These are phyloP conservation scores for Pseudococcus longispinus DNA, from an alignment of 2,888 invertebrate species.

Conservation along the genomic window DNA sequence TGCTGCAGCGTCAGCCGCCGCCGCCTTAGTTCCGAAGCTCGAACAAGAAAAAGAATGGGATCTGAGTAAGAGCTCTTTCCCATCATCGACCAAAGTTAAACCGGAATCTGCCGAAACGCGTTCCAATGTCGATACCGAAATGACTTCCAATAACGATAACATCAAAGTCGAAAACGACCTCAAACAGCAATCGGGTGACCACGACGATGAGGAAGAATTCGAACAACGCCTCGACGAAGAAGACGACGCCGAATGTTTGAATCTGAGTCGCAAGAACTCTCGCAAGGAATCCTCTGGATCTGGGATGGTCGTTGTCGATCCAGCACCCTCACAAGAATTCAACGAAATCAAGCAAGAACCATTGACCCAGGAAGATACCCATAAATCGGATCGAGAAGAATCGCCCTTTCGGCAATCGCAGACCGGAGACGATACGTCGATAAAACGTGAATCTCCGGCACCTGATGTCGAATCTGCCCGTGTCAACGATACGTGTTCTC, in stretches of 20 bases:
- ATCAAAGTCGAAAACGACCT: slow-evolving; percentile 27
- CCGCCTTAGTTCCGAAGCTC: not conserved
- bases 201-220: not conserved
- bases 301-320: not conserved
- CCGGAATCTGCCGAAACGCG: not conserved
- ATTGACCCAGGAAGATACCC: slow-evolving; percentile 53
- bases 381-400: slow-evolving; percentile 62
- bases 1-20: not conserved
- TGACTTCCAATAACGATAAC: slow-evolving; percentile 51
- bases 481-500: not conserved
- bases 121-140: not conserved
- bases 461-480: not conserved
- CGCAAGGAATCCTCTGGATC: slow-evolving; percentile 42
- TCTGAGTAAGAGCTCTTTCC: slow-evolving; percentile 47
- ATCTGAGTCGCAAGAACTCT: slow-evolving; percentile 42
- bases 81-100: not conserved
- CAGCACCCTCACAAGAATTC: too few species aligned
- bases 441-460: slow-evolving; percentile 57
- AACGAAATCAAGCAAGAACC: slow-evolving; percentile 59
- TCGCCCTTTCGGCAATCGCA: too few species aligned
- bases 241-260: not conserved
- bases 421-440: slow-evolving; percentile 60
- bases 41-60: slow-evolving; percentile 52
- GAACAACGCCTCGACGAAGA: not conserved
- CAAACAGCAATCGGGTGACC: not conserved